Conservation (phyloP, 2,888 invertebrate genomes). For the Phengaris alcon region DNA sequence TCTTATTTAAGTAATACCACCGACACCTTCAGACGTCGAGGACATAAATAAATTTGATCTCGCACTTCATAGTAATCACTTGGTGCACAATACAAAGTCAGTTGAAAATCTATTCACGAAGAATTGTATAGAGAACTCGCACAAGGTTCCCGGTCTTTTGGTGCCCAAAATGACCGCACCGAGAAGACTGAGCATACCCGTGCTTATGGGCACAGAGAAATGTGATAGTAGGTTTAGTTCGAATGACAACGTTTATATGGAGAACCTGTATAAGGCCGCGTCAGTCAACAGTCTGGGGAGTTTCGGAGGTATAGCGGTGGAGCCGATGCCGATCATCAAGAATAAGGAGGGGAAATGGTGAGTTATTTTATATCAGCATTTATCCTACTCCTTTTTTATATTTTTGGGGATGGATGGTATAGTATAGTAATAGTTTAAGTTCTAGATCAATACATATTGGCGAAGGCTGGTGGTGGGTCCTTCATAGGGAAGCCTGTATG, state of each 20-base stretch:
- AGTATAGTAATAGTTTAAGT: too few relatives aligned
- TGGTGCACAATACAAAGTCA: constrained; percentile 51
- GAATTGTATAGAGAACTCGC: constrained; percentile 47
- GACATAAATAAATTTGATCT: constrained; percentile 60
- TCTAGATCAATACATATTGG: too few relatives aligned
- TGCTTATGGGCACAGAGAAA: constrained; percentile 63
- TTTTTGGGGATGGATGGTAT: too few relatives aligned
- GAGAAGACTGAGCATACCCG: constrained; percentile 67
- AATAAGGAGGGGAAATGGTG: constrained; percentile 76
- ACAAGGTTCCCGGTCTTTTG: constrained; percentile 57
- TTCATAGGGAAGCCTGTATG: too few relatives aligned
- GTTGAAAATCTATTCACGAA: constrained; percentile 61
- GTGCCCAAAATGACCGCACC: constrained; percentile 61
- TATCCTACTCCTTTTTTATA: not conserved
- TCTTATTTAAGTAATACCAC: constrained; percentile 65
- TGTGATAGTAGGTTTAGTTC: constrained; percentile 68
- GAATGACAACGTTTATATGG: constrained; percentile 63
- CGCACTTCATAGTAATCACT: constrained; percentile 44
- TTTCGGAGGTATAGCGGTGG: constrained; percentile 65
- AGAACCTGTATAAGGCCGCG: constrained; percentile 70
- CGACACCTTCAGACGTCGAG: constrained; percentile 64
- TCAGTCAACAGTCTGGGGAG: constrained; percentile 71
- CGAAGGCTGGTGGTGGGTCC: too few relatives aligned
- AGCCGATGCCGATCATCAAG: constrained; percentile 72
- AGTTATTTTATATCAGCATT: constrained; percentile 11